phyloP scores from a whole-genome alignment of 2,888 invertebrate species.

The Melieria crassipennis region DNA sequence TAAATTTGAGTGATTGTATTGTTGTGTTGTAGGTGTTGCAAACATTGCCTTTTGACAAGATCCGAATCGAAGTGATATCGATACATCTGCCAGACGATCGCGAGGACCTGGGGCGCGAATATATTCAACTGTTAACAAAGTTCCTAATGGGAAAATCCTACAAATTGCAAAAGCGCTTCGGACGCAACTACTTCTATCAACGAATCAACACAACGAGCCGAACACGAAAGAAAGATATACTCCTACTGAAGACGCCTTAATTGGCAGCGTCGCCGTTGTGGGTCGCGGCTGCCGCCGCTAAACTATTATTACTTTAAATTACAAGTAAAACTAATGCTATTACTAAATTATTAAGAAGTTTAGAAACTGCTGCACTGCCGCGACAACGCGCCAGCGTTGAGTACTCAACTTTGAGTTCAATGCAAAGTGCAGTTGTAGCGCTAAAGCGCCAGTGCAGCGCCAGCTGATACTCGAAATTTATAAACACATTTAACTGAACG shows the following conservation, averaged over 20 bases:
- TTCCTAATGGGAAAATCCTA: conserved; percentile 65
- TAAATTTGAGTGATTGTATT: neutral
- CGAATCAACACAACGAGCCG: conserved; percentile 57
- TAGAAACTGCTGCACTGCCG: too few relatives aligned
- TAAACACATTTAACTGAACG: too few relatives aligned
- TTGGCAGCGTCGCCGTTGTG: neutral
- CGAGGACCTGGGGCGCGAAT: conserved; percentile 55
- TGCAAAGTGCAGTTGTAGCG: too few relatives aligned
- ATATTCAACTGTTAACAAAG: conserved; percentile 63
- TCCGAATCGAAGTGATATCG: conserved; percentile 64
- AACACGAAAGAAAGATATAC: conserved; percentile 63
- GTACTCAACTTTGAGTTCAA: too few relatives aligned
- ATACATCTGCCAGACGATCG: conserved; percentile 64
- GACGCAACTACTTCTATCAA: conserved; percentile 64
- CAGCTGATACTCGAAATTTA: too few relatives aligned
- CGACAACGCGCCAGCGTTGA: too few relatives aligned
- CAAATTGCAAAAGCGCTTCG: conserved; percentile 63
- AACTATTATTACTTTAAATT: too few relatives aligned
- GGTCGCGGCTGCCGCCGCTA: too few relatives aligned
- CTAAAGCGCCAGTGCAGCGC: too few relatives aligned
- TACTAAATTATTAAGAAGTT: too few relatives aligned
- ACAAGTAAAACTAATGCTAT: too few relatives aligned
- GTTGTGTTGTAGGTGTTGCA: conserved; percentile 57
- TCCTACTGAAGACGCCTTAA: conserved; percentile 52
- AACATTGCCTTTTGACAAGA: conserved; percentile 65